phyloP scores from a whole-genome alignment of 2,113 vertebrate genomes.

The Labrus mixtus region DNA sequence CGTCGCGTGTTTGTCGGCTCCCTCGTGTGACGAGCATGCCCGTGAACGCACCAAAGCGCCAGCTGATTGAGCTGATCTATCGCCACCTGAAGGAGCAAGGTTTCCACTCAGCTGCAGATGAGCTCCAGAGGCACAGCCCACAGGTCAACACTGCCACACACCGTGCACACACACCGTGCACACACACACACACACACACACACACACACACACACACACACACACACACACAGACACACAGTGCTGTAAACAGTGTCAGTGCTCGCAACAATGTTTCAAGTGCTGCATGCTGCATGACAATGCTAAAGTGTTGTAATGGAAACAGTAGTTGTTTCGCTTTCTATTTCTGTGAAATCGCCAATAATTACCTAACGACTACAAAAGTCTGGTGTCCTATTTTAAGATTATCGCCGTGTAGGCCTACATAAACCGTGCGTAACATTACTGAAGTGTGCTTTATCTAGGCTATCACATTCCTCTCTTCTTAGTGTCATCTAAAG shows the following conservation, averaged over 20 bases:
- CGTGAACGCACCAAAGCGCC: conserved; percentile 57
- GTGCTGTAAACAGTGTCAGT: too few species aligned
- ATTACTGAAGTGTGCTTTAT: too few species aligned
- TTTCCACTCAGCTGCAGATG: conserved; percentile 79
- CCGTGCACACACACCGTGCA: background rate
- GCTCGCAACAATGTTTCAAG: too few species aligned
- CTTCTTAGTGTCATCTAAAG: too few species aligned
- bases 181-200: conserved; percentile 5
- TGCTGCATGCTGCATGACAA: too few species aligned
- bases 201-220: conserved; percentile 12
- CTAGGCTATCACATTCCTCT: too few species aligned
- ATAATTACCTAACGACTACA: too few species aligned
- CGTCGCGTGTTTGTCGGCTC: background rate
- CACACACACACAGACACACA: conserved; percentile 3
- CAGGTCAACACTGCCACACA: conserved; percentile 68
- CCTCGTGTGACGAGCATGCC: conserved; percentile 62
- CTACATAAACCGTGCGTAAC: too few species aligned
- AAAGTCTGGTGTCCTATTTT: too few species aligned
- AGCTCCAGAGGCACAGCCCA: conserved; percentile 75
- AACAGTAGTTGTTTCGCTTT: background rate
- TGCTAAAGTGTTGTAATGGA: too few species aligned
- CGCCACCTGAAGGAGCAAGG: conserved; percentile 81
- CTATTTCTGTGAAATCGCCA: too few species aligned
- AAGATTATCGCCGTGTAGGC: too few species aligned
- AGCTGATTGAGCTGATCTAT: conserved; percentile 77